These are phyloP conservation scores for Cottoperca gobio DNA, from an alignment of 2,797 vertebrate species.

Conservation along the genomic window DNA sequence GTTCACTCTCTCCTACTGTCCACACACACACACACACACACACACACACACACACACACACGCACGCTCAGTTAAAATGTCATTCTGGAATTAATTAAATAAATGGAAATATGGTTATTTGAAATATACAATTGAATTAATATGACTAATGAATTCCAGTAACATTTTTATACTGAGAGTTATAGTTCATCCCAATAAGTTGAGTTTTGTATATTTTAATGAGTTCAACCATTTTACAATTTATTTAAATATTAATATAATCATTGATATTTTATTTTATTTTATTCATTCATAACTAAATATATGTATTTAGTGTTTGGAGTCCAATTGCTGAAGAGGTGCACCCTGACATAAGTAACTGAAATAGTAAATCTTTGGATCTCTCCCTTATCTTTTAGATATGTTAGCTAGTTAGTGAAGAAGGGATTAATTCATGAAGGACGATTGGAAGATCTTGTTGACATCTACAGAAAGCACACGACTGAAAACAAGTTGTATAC, in stretches of 20 bases:
- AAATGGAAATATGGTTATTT: background rate
- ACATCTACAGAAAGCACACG: background rate
- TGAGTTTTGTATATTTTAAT: background rate
- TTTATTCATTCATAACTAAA: background rate
- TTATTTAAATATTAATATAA: background rate
- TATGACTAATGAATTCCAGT: background rate
- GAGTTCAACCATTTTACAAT: background rate
- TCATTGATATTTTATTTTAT: background rate
- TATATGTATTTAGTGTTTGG: background rate
- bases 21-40: background rate
- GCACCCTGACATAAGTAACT: too few species aligned
- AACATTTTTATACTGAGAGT: background rate
- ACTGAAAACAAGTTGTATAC: background rate
- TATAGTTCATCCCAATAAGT: background rate
- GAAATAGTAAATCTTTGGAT: too few species aligned
- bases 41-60: background rate
- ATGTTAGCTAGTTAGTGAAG: too few species aligned
- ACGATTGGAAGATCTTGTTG: background rate
- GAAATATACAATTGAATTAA: background rate
- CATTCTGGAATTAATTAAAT: background rate
- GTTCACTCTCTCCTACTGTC: slow-evolving; percentile 45
- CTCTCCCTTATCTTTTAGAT: too few species aligned
- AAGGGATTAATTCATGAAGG: too few species aligned
- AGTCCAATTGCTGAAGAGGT: background rate
- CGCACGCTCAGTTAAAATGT: slow-evolving; percentile 4